phyloP scores from a whole-genome alignment of 2,113 vertebrate species.

The Oostethus manadensis region DNA sequence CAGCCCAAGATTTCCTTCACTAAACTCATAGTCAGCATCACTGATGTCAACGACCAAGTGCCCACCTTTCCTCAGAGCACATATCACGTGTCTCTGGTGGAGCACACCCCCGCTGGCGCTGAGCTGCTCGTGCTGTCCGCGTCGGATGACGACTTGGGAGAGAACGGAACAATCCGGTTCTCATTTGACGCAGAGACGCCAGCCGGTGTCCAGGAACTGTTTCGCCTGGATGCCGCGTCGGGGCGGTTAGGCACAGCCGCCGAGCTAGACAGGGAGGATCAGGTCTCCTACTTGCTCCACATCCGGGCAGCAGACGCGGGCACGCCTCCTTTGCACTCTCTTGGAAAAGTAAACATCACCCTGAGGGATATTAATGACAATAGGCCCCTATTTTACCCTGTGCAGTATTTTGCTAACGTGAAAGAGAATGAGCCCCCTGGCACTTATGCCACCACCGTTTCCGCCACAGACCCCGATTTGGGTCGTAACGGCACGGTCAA shows the following conservation, averaged over 20 bases:
- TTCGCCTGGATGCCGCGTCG: slow-evolving; percentile 81
- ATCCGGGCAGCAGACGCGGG: slow-evolving; percentile 85
- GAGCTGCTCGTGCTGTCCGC: slow-evolving; percentile 83
- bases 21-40: slow-evolving; percentile 82
- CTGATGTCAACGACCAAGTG: slow-evolving; percentile 91
- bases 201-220: slow-evolving; percentile 65
- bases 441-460: slow-evolving; percentile 82
- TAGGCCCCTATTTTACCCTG: slow-evolving; percentile 88
- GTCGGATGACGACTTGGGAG: slow-evolving; percentile 86
- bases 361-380: slow-evolving; percentile 93
- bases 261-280: slow-evolving; percentile 87
- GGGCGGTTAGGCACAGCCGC: slow-evolving; percentile 79
- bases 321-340: slow-evolving; percentile 79
- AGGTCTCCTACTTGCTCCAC: slow-evolving; percentile 76
- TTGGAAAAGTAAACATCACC: slow-evolving; percentile 80
- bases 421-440: slow-evolving; percentile 91
- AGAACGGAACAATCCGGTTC: slow-evolving; percentile 89
- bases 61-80: slow-evolving; percentile 79
- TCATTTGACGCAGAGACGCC: slow-evolving; percentile 81
- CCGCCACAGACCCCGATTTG: slow-evolving; percentile 86
- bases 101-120: slow-evolving; percentile 81
- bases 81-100: slow-evolving; percentile 79
- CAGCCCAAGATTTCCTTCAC: slow-evolving; percentile 92
- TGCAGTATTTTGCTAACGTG: slow-evolving; percentile 94
- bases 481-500: slow-evolving; percentile 87